phyloP scores from a whole-genome alignment of 2,113 vertebrate species.

The Phyllostomus hastatus region DNA sequence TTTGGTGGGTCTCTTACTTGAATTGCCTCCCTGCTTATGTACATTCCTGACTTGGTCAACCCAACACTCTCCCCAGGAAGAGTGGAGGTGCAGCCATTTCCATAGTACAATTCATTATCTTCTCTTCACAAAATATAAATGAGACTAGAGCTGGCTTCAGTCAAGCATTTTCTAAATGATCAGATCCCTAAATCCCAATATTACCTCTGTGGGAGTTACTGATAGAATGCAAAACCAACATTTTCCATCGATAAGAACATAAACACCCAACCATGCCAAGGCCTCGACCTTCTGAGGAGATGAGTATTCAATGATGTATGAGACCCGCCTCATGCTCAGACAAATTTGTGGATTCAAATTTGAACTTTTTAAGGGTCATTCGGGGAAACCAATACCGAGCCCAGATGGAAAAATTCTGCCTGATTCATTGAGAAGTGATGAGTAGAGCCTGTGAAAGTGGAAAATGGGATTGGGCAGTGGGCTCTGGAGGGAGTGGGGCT shows the following conservation, averaged over 20 bases:
- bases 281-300: constrained; percentile 65
- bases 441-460: constrained; percentile 18
- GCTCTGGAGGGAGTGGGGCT: not conserved
- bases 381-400: constrained; percentile 65
- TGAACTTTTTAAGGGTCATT: constrained; percentile 67
- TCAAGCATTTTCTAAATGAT: constrained; percentile 55
- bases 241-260: constrained; percentile 78
- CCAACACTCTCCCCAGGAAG: not conserved
- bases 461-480: constrained; percentile 38
- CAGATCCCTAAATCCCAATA: constrained; percentile 72
- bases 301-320: constrained; percentile 69
- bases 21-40: not conserved
- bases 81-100: not conserved
- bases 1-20: not conserved
- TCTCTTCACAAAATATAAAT: constrained; percentile 59
- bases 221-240: constrained; percentile 66
- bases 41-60: not conserved
- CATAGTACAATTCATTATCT: constrained; percentile 44
- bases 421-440: constrained; percentile 67
- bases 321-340: constrained; percentile 54
- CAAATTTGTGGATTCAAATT: constrained; percentile 68
- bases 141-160: constrained; percentile 55
- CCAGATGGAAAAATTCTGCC: constrained; percentile 64
- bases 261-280: constrained; percentile 72
- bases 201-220: constrained; percentile 68